Conservation (phyloP, 2,113 vertebrate genomes). For the Oryzias javanicus region DNA sequence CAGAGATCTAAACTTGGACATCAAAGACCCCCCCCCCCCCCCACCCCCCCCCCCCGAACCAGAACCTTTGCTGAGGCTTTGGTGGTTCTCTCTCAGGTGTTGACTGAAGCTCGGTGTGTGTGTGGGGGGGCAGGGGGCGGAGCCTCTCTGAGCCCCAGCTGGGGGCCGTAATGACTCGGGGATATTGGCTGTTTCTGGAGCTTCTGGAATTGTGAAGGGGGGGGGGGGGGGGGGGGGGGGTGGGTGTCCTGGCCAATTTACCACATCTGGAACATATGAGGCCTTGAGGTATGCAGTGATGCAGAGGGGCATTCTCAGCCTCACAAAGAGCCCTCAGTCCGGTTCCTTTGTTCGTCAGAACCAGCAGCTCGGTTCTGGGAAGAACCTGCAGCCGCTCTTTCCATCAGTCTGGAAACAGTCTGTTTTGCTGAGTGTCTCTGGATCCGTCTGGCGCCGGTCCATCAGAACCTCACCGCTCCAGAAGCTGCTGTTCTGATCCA, state of each 20-base stretch:
- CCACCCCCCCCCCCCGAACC: no score
- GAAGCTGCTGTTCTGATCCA: slow-evolving; percentile 46
- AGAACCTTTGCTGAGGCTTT: no score
- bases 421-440: no score
- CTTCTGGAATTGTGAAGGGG: slow-evolving; percentile 55
- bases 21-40: no score
- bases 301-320: slow-evolving; percentile 76
- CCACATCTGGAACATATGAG: slow-evolving; percentile 85
- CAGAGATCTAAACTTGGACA: slow-evolving; percentile 33
- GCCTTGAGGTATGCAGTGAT: slow-evolving; percentile 81
- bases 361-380: slow-evolving; percentile 68
- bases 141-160: slow-evolving; percentile 37
- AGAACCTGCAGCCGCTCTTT: slow-evolving; percentile 44
- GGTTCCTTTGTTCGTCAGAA: slow-evolving; percentile 51
- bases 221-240: slow-evolving; percentile 7
- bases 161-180: slow-evolving; percentile 61
- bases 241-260: slow-evolving; percentile 67
- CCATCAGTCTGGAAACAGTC: no score
- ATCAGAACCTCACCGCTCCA: slow-evolving; percentile 23
- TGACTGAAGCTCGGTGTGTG: slow-evolving; percentile 6
- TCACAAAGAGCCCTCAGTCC: slow-evolving; percentile 78
- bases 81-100: slow-evolving; percentile 5
- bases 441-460: no score
- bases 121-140: no score
- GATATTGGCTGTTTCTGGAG: slow-evolving; percentile 63